Evolutionary conservation across 2,888 invertebrate genomes (phyloP), one percentile per base, ranked within the genome.

Genomic region (Agrotis clavis): DNA sequence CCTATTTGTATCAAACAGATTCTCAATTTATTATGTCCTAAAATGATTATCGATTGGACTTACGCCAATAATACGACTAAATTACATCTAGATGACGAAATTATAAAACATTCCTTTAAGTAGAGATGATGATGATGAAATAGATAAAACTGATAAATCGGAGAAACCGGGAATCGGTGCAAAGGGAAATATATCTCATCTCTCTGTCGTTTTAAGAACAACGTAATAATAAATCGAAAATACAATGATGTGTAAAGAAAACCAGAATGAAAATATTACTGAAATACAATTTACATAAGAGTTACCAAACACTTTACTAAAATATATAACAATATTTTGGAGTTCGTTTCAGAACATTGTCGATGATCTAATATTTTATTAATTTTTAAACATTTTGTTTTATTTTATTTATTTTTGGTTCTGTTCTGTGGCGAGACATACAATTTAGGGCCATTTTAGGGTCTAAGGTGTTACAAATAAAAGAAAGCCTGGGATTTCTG

Each of bases 11-110:
- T 56, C 1, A 18, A 14, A 16, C 9, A 41, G 4, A 30, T 69
- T 41, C 5, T 19, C 35, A 35, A 45, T 9, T 9, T 53, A 50
- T 41, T 35, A 14, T 13, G 16, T 56, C n/a, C 13, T 30, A n/a
- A 41, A 16, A 4, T 70, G 19, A 70, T 45, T 50, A 21, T 41
- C 6, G 41, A 70, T 72, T 71, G 41, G 19, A 71, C 11, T 19
- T 19, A 11, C 2, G 50, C 50, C 50, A 30, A 60, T 45, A 45
- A 51, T 18, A 50, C 9, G 18, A 70, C 14, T 1, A 19, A 25
- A 57, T 70, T 48, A n/a, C n/a, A 48, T 56, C 14, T 54, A 30
- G 21, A 16, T 47, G 35, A 19, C 14, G 16, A 61, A 65, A 62
- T 45, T 6, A 41, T 14, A 5, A n/a, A 25, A 68, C 19, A 21